Evolutionary conservation across 2,797 vertebrate species (phyloP).

Genomic region (Microctenopoma steveboyesi): DNA sequence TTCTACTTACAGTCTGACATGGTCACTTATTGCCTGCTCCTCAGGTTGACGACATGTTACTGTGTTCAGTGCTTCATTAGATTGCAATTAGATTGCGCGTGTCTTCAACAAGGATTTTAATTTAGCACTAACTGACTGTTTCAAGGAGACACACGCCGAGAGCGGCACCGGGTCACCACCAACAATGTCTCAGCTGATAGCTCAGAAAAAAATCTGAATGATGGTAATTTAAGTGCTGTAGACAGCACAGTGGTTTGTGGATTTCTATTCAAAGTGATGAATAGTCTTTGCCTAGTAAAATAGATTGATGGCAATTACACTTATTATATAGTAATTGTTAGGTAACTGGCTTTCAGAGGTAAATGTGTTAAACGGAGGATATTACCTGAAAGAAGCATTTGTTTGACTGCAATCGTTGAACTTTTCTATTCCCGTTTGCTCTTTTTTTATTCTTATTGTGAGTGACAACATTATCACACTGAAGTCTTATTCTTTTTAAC

Average conservation of each 20-base stretch:
- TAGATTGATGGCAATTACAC: too few relatives aligned
- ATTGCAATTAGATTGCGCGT: background rate
- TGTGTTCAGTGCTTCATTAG: background rate
- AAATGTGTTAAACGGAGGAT: too few relatives aligned
- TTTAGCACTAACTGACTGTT: background rate
- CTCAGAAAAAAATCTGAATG: background rate
- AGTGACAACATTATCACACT: background rate
- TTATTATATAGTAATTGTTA: too few relatives aligned
- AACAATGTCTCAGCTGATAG: too few relatives aligned
- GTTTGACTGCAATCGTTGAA: too few relatives aligned
- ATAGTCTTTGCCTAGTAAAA: too few relatives aligned
- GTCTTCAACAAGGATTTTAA: background rate
- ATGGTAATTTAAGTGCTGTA: background rate
- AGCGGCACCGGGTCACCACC: background rate
- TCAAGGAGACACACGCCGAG: background rate
- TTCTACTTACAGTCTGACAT: too few relatives aligned
- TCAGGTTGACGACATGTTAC: background rate
- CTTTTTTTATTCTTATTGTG: background rate
- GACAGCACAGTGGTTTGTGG: too few relatives aligned
- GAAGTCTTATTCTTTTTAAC: background rate
- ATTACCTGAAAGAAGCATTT: too few relatives aligned
- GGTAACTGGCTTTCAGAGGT: too few relatives aligned
- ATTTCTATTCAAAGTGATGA: too few relatives aligned
- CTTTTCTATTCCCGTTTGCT: too few relatives aligned
- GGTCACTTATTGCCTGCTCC: background rate